These are phyloP conservation scores for Penaeus chinensis DNA, from an alignment of 1,140 invertebrate species.

Conservation along the genomic window DNA sequence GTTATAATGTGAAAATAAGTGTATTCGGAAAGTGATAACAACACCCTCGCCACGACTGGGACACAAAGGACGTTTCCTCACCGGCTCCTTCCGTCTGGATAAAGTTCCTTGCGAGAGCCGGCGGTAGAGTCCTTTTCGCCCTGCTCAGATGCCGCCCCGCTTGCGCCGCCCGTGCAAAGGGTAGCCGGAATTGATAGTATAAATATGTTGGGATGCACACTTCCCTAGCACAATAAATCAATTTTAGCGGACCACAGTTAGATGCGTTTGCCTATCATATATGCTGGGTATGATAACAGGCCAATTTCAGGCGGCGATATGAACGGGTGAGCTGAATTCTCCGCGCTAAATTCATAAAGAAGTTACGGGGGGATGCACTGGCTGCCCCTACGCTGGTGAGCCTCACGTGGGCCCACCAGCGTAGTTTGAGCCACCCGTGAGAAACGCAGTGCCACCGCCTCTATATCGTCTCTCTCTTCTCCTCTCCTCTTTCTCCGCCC, in stretches of 20 bases:
- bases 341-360: conserved; percentile 44
- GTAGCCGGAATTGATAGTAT: conserved; percentile 60
- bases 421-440: no score
- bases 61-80: neutral
- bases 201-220: conserved; percentile 61
- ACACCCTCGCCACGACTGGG: conserved; percentile 47
- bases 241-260: conserved; percentile 60
- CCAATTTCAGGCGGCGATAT: conserved; percentile 54
- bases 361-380: no score
- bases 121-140: conserved; percentile 15
- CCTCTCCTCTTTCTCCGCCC: neutral
- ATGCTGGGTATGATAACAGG: conserved; percentile 54
- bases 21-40: conserved; percentile 62
- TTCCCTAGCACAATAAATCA: conserved; percentile 61
- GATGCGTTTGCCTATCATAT: conserved; percentile 60
- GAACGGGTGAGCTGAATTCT: conserved; percentile 44
- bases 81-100: neutral
- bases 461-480: neutral
- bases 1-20: conserved; percentile 62
- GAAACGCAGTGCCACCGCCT: neutral
- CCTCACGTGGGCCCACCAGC: neutral
- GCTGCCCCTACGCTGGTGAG: neutral
- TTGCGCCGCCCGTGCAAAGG: conserved; percentile 41
- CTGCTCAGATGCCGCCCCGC: neutral
- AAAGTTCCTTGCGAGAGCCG: neutral